A percentile compares a stretch with the other conserved stretches of the same genome.
Evolutionary conservation across 2,797 vertebrate species (phyloP).

Genomic region (Antennarius maculatus): DNA sequence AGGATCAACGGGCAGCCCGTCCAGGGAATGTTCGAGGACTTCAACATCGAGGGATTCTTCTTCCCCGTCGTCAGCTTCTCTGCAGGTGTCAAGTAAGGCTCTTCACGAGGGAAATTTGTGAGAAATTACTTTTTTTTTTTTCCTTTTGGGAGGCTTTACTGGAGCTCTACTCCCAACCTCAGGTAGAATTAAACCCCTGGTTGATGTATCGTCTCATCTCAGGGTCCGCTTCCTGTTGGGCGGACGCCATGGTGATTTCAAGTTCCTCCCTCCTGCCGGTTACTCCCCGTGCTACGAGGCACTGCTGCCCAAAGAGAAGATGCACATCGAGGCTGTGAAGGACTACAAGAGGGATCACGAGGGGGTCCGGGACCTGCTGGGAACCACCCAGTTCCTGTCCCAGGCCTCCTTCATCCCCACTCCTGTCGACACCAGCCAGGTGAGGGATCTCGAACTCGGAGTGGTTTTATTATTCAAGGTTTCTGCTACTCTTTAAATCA

Average conservation of each 20-base stretch:
- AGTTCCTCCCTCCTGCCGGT: constrained; percentile 94
- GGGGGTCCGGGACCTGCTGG: constrained; percentile 91
- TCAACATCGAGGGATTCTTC: constrained; percentile 95
- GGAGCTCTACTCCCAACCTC: too few species aligned
- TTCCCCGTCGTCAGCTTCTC: constrained; percentile 98
- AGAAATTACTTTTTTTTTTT: background rate
- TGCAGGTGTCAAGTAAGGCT: constrained; percentile 96
- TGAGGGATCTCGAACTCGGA: constrained; percentile 52
- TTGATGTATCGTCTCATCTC: constrained; percentile 18
- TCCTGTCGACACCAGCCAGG: constrained; percentile 96
- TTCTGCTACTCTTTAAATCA: background rate
- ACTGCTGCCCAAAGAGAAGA: constrained; percentile 96
- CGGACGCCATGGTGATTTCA: constrained; percentile 97
- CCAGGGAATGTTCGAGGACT: constrained; percentile 99
- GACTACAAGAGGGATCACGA: constrained; percentile 95
- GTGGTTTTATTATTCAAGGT: background rate
- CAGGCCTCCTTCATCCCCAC: constrained; percentile 96
- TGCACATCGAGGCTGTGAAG: constrained; percentile 96
- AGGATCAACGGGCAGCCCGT: constrained; percentile 99
- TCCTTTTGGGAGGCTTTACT: too few species aligned
- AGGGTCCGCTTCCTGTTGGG: constrained; percentile 96
- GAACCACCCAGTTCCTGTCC: constrained; percentile 92
- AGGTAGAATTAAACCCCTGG: background rate
- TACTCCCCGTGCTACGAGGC: constrained; percentile 98
- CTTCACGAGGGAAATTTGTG: background rate